Evolutionary conservation across 2,888 invertebrate genomes (phyloP).

Genomic region (Anoncus sp.): DNA sequence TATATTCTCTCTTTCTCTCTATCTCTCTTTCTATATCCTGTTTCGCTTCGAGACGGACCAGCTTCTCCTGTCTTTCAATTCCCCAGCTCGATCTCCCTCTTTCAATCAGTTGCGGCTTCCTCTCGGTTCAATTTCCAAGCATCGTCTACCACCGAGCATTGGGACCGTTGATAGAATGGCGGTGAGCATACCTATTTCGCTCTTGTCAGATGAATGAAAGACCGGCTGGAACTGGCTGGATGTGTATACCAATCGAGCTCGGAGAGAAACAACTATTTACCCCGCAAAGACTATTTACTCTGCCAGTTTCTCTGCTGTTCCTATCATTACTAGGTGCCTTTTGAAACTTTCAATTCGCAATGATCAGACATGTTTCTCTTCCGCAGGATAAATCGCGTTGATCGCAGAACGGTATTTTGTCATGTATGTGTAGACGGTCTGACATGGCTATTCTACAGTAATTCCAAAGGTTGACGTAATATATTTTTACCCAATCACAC

Average conservation of each 20-base stretch:
- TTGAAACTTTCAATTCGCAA: background rate
- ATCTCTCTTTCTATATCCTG: constrained; percentile 29
- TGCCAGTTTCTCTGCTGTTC: constrained; percentile 17
- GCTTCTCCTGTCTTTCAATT: constrained; percentile 40
- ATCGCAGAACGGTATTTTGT: background rate
- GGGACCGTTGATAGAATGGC: constrained; percentile 37
- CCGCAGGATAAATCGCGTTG: background rate
- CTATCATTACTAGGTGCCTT: background rate
- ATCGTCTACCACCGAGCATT: constrained; percentile 57
- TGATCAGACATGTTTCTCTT: constrained; percentile 5
- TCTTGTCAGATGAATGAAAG: constrained; percentile 34
- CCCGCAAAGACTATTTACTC: constrained; percentile 23
- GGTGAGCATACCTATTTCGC: constrained; percentile 32
- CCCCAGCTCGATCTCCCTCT: constrained; percentile 33
- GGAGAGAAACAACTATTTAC: constrained; percentile 36
- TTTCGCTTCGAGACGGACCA: constrained; percentile 53
- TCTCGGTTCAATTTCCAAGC: constrained; percentile 48
- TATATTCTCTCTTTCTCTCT: constrained; percentile 47
- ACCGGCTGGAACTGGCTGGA: constrained; percentile 40
- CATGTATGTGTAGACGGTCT: background rate
- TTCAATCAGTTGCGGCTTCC: constrained; percentile 55
- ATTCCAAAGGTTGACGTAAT: background rate
- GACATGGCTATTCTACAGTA: background rate
- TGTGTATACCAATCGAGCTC: constrained; percentile 21
- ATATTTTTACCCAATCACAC: background rate